These are phyloP conservation scores for Omphaloscelis lunosa DNA, from an alignment of 2,888 invertebrate species.

Conservation along the genomic window DNA sequence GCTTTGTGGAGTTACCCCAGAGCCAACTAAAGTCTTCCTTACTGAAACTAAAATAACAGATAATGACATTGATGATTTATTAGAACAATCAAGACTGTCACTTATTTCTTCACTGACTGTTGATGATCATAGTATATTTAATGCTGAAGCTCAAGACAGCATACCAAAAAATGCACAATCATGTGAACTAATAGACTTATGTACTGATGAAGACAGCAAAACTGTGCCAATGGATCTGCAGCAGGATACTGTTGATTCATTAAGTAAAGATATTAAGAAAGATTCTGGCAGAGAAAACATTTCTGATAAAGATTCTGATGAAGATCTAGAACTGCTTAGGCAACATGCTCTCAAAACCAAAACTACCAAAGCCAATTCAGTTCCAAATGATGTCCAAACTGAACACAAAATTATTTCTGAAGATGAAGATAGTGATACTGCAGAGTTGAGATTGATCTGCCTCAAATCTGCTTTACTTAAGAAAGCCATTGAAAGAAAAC, in stretches of 20 bases:
- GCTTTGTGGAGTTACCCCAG: slow-evolving; percentile 75
- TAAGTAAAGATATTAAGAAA: slow-evolving; percentile 55
- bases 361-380: slow-evolving; percentile 72
- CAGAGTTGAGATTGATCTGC: slow-evolving; percentile 92
- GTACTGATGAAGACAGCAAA: slow-evolving; percentile 72
- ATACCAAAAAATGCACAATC: slow-evolving; percentile 52
- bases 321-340: slow-evolving; percentile 86
- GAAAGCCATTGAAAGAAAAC: slow-evolving; percentile 91
- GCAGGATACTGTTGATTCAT: slow-evolving; percentile 70
- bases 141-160: slow-evolving; percentile 43
- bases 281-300: slow-evolving; percentile 48
- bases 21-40: slow-evolving; percentile 58
- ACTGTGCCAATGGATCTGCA: slow-evolving; percentile 39
- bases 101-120: slow-evolving; percentile 59
- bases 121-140: slow-evolving; percentile 52
- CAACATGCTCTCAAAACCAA: slow-evolving; percentile 88
- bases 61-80: slow-evolving; percentile 39
- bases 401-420: slow-evolving; percentile 78
- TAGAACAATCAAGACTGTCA: slow-evolving; percentile 51
- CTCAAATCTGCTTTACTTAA: slow-evolving; percentile 93
- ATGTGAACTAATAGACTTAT: slow-evolving; percentile 74
- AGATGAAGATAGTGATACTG: slow-evolving; percentile 91
- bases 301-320: slow-evolving; percentile 82
- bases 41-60: slow-evolving; percentile 60
- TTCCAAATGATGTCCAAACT: slow-evolving; percentile 53